Evolutionary conservation across 2,113 vertebrate species (phyloP), one percentile per base, ranked within the genome.

Genomic region (Etheostoma cragini): DNA sequence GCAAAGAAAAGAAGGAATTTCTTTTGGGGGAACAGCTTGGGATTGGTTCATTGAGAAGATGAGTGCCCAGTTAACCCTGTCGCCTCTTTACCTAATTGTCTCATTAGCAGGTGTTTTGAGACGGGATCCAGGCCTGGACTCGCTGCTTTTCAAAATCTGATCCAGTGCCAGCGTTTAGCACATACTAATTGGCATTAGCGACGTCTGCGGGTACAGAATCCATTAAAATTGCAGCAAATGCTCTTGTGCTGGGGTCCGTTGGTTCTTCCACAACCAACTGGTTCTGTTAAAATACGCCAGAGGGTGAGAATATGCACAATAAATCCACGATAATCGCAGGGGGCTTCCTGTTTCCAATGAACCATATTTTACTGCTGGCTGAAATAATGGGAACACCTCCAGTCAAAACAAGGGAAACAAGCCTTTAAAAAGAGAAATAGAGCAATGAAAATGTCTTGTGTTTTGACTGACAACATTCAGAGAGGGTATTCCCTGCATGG

Each of bases 31-130:
- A 66, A 38, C 42, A 54, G 60, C 76, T 71, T 33, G 11, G 71
- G 76, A 75, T 78, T 63, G 76, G 78, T 30, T 88, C 85, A 83
- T 30, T 71, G 62, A 80, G 79, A 52, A 57, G 78, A 68, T 17
- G 70, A 67, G 78, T 57, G 72, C 65, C 58, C 66, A 26, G 62
- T 88, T 87, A 84, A 89, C 80, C 74, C 84, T 33, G 61, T 26
- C 22, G 80, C 72, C 72, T 88, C 74, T 85, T 73, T 71, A 82
- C 80, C 63, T 49, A 79, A 91, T 84, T 57, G 83, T 87, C 92
- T 95, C 91, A 93, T 96, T 94, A 96, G 90, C 87, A 91, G 92
- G 92, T 94, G 93, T 94, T 86, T 77, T 5, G 33, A 88, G 92
- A 94, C 61, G 68, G 70, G 88, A 86, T 67, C 71, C 93, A 92